Percentiles rank a stretch among this genome's conserved stretches.
Evolutionary conservation across 2,113 vertebrate genomes (phyloP).

Genomic region (Hydrolagus affinis): DNA sequence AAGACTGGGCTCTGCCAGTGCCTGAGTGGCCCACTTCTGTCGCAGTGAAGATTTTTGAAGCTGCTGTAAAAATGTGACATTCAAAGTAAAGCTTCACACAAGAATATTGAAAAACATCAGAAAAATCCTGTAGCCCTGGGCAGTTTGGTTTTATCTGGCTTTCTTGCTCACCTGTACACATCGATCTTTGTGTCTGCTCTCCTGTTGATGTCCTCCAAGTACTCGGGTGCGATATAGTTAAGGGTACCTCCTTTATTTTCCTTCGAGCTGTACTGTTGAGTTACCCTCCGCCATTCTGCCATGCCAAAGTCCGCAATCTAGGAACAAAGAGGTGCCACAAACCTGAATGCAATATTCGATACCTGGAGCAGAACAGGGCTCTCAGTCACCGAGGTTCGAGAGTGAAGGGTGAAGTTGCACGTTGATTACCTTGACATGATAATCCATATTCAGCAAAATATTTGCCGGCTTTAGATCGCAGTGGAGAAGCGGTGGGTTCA

Average conservation of each 20-base stretch:
- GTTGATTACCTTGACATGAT: slow-evolving; percentile 19
- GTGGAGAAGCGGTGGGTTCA: slow-evolving; percentile 27
- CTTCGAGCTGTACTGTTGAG: background rate
- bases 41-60: too few species aligned
- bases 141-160: too few species aligned
- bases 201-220: background rate
- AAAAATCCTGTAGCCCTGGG: too few species aligned
- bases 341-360: background rate
- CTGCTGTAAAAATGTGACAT: too few species aligned
- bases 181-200: background rate
- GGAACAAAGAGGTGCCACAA: background rate
- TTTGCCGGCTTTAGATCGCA: slow-evolving; percentile 24
- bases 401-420: background rate
- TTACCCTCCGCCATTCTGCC: background rate
- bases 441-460: slow-evolving; percentile 27
- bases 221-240: background rate
- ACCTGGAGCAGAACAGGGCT: background rate
- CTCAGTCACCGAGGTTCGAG: background rate
- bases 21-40: too few species aligned
- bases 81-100: too few species aligned
- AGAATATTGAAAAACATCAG: too few species aligned
- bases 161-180: slow-evolving; percentile 15
- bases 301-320: slow-evolving; percentile 19
- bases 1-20: too few species aligned
- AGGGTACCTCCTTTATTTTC: background rate